Evolutionary conservation across 1,140 invertebrate genomes (phyloP), one percentile per base, ranked within the genome.

Genomic region (Temnothorax longispinosus): DNA sequence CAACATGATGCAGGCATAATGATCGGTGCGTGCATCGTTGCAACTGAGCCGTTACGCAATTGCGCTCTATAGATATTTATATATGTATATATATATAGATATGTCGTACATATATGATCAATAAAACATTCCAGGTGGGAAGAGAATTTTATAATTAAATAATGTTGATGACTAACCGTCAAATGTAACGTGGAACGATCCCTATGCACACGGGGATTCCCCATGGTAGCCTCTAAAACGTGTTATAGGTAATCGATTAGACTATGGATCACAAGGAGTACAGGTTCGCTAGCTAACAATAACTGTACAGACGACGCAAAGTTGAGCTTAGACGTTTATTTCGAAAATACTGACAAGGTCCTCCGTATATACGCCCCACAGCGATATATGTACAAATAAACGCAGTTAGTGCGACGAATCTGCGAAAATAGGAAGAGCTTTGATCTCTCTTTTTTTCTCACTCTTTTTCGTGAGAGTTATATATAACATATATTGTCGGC

Each of bases 131-230:
- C 38, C 54, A 86, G 32, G 52, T 67, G 47, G 27, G 41, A 71
- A 60, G 58, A 58, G 58, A 60, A 74, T 71, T 69, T 41, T 6
- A 27, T 81, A 62, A 81, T 80, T 81, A 81, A 50, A 69, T 78
- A 67, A 86, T 80, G 60, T 54, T 50, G n/a, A 62, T 74, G 65
- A 94, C 93, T 93, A 94, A 93, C 93, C 93, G 87, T 92, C 58
- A 87, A 74, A 89, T 38, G 80, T 86, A 69, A 87, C 65, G 50
- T 86, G 50, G 88, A 54, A 82, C n/a, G 38, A 76, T 65, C 82
- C 86, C 62, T 85, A 89, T 80, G 91, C 81, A 91, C 77, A 91
- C 87, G 85, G 89, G 85, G 88, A 90, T 92, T 91, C 91, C 93
- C 69, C 90, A 64, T 86, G 88, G 86, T 80, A 88, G 91, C 65